Base-by-base conservation (phyloP, 2,888 invertebrate genomes). In the Odontomyia ornata region DNA sequence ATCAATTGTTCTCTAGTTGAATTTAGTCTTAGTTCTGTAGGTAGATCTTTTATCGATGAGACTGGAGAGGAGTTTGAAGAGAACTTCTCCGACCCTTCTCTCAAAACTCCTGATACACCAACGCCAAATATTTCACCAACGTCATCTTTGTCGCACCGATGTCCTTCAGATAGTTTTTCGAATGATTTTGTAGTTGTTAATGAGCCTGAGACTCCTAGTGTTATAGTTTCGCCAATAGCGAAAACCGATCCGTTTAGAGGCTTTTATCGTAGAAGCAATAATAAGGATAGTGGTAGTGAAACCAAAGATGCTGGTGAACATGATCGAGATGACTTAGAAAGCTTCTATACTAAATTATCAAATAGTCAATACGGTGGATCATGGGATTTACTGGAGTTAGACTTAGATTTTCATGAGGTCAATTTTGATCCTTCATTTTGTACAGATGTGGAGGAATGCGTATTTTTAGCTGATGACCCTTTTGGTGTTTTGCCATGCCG, bases 81-180 rank as follows among this genome's bases (percentile, higher is more conserved):
- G 3, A 81, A 80, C 65, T 81, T 82, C 9, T 80, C 81, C 1
- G 80, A 81, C 67, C 80, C 80, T 23, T 84, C 86, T 13, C 81
- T 87, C 67, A 86, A 86, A 81, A 92, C 92, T 3, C 92, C 92
- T 9, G 92, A 92, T 81, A 92, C 92, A 2, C 92, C 92, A 25
- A 90, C 91, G 64, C 91, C 92, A 18, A 92, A 92, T 83, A 88
- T 92, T 18, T 89, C 89, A 67, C 88, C 88, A 75, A 84, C 87
- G 18, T 81, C 82, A 1, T 90, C 85, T 43, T 18, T 23, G 25
- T 81, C 80, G 71, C 82, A 79, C 79, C 89, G 27, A 85, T 90
- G 80, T 81, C 82, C 81, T 15, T 90, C 90, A 1, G 91, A 91
- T 83, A 89, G 90, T 9, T 91, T 91, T 81, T 91, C 91, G 56